These are phyloP conservation scores for Rynchops niger DNA, from an alignment of 2,113 vertebrate genomes.

Conservation along the genomic window DNA sequence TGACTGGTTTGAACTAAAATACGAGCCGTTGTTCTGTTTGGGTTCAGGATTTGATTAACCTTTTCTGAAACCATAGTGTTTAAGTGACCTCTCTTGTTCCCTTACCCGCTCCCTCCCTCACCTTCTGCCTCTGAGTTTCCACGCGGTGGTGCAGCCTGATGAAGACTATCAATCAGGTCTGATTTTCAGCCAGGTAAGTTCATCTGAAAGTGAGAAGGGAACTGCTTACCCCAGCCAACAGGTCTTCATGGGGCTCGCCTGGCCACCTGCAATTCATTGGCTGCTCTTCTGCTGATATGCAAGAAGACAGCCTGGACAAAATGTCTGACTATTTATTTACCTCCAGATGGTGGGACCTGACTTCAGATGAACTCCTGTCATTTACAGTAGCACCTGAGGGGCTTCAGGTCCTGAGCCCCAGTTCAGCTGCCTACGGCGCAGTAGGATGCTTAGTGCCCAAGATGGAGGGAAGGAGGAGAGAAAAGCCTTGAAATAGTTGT, in stretches of 20 bases:
- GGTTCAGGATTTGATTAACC: background rate
- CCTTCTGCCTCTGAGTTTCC: background rate
- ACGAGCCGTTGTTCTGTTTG: background rate
- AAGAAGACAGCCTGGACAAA: background rate
- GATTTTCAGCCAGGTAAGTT: background rate
- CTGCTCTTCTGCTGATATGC: background rate
- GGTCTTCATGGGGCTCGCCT: background rate
- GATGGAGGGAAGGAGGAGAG: background rate
- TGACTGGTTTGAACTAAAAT: background rate
- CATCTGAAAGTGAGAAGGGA: background rate
- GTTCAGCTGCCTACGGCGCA: background rate
- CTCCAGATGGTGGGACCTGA: background rate
- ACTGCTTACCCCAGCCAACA: background rate
- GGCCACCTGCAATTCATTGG: background rate
- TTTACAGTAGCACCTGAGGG: background rate
- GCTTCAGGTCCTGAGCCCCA: background rate
- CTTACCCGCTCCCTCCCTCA: background rate
- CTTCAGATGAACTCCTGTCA: background rate
- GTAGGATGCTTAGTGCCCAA: background rate
- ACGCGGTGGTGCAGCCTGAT: fast-evolving
- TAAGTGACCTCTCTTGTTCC: background rate
- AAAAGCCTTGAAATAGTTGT: background rate
- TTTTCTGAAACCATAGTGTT: background rate
- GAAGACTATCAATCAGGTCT: background rate
- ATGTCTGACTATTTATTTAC: background rate